Evolutionary conservation across 1,140 invertebrate species (phyloP), one percentile per base, ranked within the genome.

Genomic region (Triops longicaudatus): DNA sequence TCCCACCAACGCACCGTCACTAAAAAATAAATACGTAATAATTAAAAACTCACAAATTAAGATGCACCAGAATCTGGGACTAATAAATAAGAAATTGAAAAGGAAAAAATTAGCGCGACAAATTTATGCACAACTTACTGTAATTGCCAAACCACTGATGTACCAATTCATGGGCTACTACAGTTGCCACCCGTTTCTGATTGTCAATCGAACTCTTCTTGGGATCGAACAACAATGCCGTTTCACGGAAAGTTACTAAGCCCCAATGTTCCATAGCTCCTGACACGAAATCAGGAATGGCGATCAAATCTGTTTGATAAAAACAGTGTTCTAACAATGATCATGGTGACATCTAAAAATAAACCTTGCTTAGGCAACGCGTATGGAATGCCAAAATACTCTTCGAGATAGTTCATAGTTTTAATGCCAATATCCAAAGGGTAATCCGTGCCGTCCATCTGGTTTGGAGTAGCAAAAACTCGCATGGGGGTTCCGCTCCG

Each of bases 221-320:
- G 17, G 87, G 81, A 80, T 94, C 90, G 76, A 90, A 93, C 1
- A 98, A 85, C 76, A 98, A 86, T 75, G 90, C 89, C 0, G 90
- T 91, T 86, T 98, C 95, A 76, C 94, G 87, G 81, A 89, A 94
- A 1, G 92, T 94, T 1, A 95, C 89, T 1, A 94, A 84, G 31
- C 93, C 93, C 93, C 95, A 98, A 85, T 98, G 95, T 84, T 98
- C 96, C 91, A 98, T 98, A 0, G 95, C 96, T 9, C 94, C 96
- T 2, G 95, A 94, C 0, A 92, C 91, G 86, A 98, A 98, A 85
- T 98, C 95, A 6, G 96, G 96, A 79, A 98, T 94, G 14, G 93
- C 94, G 78, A 93, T 92, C 89, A 97, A 90, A 86, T 97, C 94
- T 94, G 4, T 43, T 71, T 44, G 31, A 27, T 42, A 76, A 26